phyloP scores from a whole-genome alignment of 2,888 invertebrate genomes.

The Drosophila basisetae region DNA sequence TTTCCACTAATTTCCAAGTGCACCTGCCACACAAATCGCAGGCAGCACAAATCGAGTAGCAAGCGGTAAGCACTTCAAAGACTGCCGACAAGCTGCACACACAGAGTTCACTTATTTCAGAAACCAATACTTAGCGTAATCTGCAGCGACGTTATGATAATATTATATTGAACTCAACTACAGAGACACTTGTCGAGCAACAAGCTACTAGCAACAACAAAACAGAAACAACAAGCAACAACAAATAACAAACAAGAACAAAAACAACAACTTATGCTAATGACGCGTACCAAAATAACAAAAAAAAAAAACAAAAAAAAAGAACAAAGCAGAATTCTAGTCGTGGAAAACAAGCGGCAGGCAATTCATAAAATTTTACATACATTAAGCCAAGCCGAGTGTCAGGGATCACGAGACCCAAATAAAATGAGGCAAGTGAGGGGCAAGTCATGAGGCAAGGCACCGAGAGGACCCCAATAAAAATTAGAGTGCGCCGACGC shows the following conservation, averaged over 20 bases:
- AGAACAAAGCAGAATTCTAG: not conserved
- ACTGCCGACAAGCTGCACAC: slow-evolving; percentile 40
- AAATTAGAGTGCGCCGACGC: slow-evolving; percentile 76
- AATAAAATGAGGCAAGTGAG: not conserved
- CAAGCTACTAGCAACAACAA: slow-evolving; percentile 26
- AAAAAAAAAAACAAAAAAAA: slow-evolving; percentile 19
- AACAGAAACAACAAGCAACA: slow-evolving; percentile 28
- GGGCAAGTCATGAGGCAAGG: not conserved
- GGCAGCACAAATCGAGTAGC: slow-evolving; percentile 3
- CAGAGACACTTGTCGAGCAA: slow-evolving; percentile 72
- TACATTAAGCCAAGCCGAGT: slow-evolving; percentile 49
- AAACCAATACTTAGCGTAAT: slow-evolving; percentile 70
- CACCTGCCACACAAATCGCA: slow-evolving; percentile 49
- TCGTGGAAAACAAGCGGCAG: slow-evolving; percentile 29
- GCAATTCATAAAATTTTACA: slow-evolving; percentile 78
- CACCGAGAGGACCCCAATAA: slow-evolving; percentile 47
- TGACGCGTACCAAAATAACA: slow-evolving; percentile 76
- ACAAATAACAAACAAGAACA: slow-evolving; percentile 41
- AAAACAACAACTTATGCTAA: slow-evolving; percentile 69
- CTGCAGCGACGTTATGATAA: slow-evolving; percentile 36
- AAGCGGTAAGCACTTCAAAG: slow-evolving; percentile 42
- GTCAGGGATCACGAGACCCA: slow-evolving; percentile 37
- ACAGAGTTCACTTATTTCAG: slow-evolving; percentile 58
- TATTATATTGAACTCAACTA: slow-evolving; percentile 25
- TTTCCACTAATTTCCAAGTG: slow-evolving; percentile 23